Base-by-base conservation (phyloP, 2,888 invertebrate genomes). In the Eremobia ochroleuca region DNA sequence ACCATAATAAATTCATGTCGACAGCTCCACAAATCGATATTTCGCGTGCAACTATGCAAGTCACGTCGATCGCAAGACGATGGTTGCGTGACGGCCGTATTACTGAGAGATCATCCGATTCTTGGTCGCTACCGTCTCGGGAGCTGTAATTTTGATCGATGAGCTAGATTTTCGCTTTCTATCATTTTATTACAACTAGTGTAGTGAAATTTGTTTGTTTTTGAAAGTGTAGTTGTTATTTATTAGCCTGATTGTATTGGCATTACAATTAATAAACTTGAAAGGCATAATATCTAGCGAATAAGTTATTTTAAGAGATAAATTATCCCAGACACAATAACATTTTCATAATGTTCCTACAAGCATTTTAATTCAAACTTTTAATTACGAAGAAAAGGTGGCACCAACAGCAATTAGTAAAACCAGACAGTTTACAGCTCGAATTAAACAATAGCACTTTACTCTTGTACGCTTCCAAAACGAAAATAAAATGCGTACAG, bases 21-120 rank as follows among this genome's bases (percentile, higher is more conserved):
- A 75, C 70, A 69, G 34, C 62, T 65, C 21, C 62, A 79, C 77
- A 79, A 85, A 85, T 86, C 77, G 81, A 79, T 85, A 68, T 69
- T 62, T 86, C 65, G 86, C 88, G 85, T 87, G 85, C 77, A 79
- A 67, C 59, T 80, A 87, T 85, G 81, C 79, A 69, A 86, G 77
- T 40, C 37, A 78, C 70, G 81, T 79, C 74, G 58, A 68, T 76
- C 59, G 58, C n/a, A n/a, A n/a, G n/a, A 55, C 6, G 31, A 62
- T n/a, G 46, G 70, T 88, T 52, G 86, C 88, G 88, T 88, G 88
- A 79, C 80, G 43, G 66, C 37, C 28, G 59, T 49, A 78, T 77
- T 55, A 77, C 80, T 77, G 73, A 79, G 79, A 83, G 83, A 85
- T 82, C 76, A 81, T 81, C 77, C 81, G 80, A 85, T 72, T 76